These are phyloP conservation scores for Myotis daubentonii DNA, from an alignment of 2,797 vertebrate genomes.

Conservation along the genomic window DNA sequence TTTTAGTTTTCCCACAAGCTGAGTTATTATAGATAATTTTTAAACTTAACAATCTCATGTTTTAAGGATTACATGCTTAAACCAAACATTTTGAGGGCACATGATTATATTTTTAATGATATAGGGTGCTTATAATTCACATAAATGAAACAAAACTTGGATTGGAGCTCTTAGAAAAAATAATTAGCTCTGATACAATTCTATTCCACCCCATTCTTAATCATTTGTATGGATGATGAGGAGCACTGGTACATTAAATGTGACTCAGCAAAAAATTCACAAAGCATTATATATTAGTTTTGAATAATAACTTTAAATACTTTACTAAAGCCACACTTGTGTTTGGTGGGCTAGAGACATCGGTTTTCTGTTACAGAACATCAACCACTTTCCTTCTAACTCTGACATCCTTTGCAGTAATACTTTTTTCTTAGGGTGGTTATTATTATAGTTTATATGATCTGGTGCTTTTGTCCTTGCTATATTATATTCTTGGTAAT, in stretches of 20 bases:
- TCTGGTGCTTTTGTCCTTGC: conserved; percentile 13
- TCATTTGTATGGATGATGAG: conserved; percentile 14
- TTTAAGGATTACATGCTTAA: not conserved
- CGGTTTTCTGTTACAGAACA: not conserved
- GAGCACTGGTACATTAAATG: not conserved
- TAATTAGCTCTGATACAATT: not conserved
- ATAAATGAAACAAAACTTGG: not conserved
- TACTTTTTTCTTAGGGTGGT: not conserved
- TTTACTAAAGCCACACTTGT: not conserved
- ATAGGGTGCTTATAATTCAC: not conserved
- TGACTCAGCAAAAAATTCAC: not conserved
- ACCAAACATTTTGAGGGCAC: conserved; percentile 40
- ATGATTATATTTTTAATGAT: conserved; percentile 40
- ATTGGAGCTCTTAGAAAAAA: conserved; percentile 32
- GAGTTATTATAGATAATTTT: conserved; percentile 11
- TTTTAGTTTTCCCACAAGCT: conserved; percentile 2
- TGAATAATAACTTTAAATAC: conserved; percentile 8
- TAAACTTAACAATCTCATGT: not conserved
- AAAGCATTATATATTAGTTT: conserved; percentile 1
- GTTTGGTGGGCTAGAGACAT: not conserved
- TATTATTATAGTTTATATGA: conserved; percentile 26
- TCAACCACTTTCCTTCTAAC: not conserved
- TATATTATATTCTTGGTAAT: conserved; percentile 38
- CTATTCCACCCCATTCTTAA: not conserved
- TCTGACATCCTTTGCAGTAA: not conserved